phyloP scores from a whole-genome alignment of 1,140 invertebrate genomes.

The Dendroctonus ponderosae region DNA sequence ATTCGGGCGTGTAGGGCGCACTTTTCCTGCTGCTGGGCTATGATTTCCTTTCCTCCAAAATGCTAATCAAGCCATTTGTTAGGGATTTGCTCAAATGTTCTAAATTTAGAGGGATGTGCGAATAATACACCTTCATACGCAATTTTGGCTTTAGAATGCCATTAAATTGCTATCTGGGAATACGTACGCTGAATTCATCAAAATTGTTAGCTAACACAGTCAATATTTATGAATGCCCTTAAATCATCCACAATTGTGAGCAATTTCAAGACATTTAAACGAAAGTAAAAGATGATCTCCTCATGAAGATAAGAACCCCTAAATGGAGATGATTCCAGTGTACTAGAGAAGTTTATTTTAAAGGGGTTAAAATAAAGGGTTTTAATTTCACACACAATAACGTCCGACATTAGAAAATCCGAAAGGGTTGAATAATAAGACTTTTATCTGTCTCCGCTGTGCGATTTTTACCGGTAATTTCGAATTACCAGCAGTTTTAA shows the following conservation, averaged over 20 bases:
- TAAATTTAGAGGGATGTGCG: constrained; percentile 29
- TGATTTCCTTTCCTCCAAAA: constrained; percentile 40
- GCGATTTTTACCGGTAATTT: constrained; percentile 44
- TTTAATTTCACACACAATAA: constrained; percentile 51
- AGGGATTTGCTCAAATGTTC: constrained; percentile 30
- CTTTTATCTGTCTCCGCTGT: constrained; percentile 42
- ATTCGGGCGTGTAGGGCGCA: constrained; percentile 40
- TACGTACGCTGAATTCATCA: background rate
- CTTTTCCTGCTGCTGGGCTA: constrained; percentile 39
- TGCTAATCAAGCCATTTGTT: constrained; percentile 44
- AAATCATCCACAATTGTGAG: no score
- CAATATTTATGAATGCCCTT: no score
- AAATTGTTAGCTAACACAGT: background rate
- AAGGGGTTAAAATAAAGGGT: constrained; percentile 39
- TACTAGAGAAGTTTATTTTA: constrained; percentile 21
- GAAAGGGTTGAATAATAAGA: constrained; percentile 41
- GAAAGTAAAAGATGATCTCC: no score
- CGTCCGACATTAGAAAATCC: constrained; percentile 37
- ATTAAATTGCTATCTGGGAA: constrained; percentile 1
- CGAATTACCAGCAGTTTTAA: constrained; percentile 46
- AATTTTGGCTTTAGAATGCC: background rate
- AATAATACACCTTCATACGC: constrained; percentile 27
- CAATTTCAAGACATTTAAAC: no score
- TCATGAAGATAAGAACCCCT: constrained; percentile 8
- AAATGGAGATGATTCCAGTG: constrained; percentile 18